Conservation (phyloP, 2,113 vertebrate genomes). For the Pseudois nayaur region DNA sequence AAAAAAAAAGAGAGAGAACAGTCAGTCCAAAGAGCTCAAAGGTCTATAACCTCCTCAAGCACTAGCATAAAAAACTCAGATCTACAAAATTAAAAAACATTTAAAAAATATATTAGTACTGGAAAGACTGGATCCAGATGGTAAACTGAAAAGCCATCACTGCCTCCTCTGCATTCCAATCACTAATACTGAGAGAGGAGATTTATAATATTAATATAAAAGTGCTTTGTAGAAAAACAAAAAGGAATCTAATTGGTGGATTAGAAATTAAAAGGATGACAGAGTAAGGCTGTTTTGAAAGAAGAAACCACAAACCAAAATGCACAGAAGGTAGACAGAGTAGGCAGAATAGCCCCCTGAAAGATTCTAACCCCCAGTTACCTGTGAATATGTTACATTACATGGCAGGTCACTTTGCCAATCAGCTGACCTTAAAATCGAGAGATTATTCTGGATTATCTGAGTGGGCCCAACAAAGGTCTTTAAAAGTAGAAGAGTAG, state of each 20-base stretch:
- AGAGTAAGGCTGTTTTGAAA: not conserved
- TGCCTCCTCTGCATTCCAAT: not conserved
- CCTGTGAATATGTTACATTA: not conserved
- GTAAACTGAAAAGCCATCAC: not conserved
- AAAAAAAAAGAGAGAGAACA: not conserved
- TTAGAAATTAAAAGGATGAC: not conserved
- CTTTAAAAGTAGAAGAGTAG: not conserved
- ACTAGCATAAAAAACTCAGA: not conserved
- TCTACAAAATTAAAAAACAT: not conserved
- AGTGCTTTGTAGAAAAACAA: not conserved
- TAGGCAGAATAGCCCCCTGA: not conserved
- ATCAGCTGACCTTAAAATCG: not conserved
- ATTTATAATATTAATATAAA: not conserved
- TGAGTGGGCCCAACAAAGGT: not conserved
- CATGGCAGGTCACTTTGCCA: not conserved
- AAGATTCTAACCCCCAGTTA: not conserved
- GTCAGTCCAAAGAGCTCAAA: not conserved
- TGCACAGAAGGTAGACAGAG: not conserved
- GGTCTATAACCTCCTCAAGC: not conserved
- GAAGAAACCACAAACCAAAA: not conserved
- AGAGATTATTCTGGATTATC: not conserved
- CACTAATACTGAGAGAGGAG: not conserved
- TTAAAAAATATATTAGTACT: not conserved
- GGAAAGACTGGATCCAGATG: not conserved
- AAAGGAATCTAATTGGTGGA: not conserved